Base-by-base conservation (phyloP, 1,140 invertebrate species). In the Mizuhopecten yessoensis region DNA sequence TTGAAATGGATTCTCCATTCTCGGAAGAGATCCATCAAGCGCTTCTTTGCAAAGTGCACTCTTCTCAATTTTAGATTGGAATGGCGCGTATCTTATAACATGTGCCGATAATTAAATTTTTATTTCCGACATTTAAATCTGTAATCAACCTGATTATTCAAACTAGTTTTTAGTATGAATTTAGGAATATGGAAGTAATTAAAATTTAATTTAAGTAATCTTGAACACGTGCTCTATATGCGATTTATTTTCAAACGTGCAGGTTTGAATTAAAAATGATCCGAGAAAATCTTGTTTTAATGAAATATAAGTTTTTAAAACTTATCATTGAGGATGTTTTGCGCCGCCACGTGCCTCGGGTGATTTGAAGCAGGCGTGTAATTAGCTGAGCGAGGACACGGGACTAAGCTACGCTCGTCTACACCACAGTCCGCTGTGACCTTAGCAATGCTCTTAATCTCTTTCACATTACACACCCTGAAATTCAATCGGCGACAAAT, bases 401-500 rank as follows among this genome's bases (percentile, higher is more conserved):
- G n/a, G 36, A 5, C 36, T 39, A 39, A 39, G 5, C 36, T 13
- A 39, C 36, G 5, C 17, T 45, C 17, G 23, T 9, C 23, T 75
- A 29, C 5, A 75, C 23, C 15, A 9, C 23, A 75, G 57, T 75
- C 23, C 23, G 3, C 57, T 9, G 23, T 75, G 57, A 75, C 57
- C 57, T 17, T 29, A 5, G 57, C 23, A 75, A 75, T 75, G 57
- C 11, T n/a, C 1, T 7, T 2, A 75, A 29, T n/a, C 57, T n/a
- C 57, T 11, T 3, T 75, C 57, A 0, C n/a, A 17, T 29, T 17
- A n/a, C 57, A 75, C 57, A 75, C 57, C 57, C 57, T 75, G 57
- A 75, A 75, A 75, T 29, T 17, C 17, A 29, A 75, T 75, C 57
- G 57, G 57, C 57, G 57, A 75, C 57, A 75, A 75, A 75, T 75